Conservation (phyloP, 2,888 invertebrate genomes). For the Philereme transversata region DNA sequence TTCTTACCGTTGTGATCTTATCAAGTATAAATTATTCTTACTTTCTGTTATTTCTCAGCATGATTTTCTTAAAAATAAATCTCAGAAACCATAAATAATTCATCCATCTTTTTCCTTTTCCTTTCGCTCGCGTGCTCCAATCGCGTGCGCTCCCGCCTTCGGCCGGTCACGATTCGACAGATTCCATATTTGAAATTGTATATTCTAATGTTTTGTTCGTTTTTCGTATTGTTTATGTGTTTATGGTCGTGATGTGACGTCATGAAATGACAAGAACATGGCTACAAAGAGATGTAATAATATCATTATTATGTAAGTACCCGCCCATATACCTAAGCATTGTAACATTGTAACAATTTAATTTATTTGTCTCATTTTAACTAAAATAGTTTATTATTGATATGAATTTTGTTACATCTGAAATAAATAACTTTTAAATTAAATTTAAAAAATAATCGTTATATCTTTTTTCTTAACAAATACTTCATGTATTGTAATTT, state of each 20-base stretch:
- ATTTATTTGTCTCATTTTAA: too few species aligned
- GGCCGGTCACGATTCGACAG: conserved; percentile 69
- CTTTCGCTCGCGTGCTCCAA: conserved; percentile 52
- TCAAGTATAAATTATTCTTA: not conserved
- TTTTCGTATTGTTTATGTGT: conserved; percentile 27
- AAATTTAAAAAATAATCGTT: too few species aligned
- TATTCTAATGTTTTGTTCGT: conserved; percentile 38
- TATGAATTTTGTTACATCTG: too few species aligned
- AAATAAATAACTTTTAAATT: too few species aligned
- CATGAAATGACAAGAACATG: not conserved
- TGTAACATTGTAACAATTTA: too few species aligned
- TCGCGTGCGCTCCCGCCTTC: conserved; percentile 54
- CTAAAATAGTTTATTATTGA: too few species aligned
- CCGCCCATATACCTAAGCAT: too few species aligned
- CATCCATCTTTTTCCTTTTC: conserved; percentile 29
- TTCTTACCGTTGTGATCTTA: not conserved
- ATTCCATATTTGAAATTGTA: conserved; percentile 66
- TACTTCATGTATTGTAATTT: too few species aligned
- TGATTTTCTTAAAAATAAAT: conserved; percentile 28
- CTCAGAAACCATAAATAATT: conserved; percentile 27
- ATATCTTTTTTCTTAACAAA: too few species aligned
- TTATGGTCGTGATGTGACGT: conserved; percentile 24
- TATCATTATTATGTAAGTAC: too few species aligned
- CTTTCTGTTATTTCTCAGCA: not conserved
- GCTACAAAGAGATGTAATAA: not conserved